Percentiles rank a stretch among this genome's conserved stretches.
phyloP scores from a whole-genome alignment of 2,797 vertebrate genomes.

The Chlorospingus flavigularis region DNA sequence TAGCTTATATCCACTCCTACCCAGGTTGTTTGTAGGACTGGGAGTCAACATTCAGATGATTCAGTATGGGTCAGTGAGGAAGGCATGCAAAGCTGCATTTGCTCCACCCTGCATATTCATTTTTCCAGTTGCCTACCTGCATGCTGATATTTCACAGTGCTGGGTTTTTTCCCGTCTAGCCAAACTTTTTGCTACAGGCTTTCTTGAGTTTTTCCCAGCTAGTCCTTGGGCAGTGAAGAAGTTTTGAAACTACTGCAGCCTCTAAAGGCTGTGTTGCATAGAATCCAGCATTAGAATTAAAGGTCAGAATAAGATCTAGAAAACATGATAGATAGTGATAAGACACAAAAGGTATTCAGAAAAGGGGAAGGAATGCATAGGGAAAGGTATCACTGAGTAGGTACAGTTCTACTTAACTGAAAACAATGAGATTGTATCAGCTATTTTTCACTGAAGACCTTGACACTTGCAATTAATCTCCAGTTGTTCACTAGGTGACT shows the following conservation, averaged over 20 bases:
- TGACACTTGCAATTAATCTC: neutral
- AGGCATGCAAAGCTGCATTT: neutral
- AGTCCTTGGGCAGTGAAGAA: neutral
- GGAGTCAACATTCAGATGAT: neutral
- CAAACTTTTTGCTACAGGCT: neutral
- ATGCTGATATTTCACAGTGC: neutral
- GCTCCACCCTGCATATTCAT: neutral
- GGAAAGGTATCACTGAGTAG: neutral
- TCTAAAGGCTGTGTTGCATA: neutral
- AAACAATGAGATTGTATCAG: neutral
- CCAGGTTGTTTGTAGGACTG: neutral
- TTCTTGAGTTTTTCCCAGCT: neutral
- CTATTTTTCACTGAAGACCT: neutral
- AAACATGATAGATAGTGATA: neutral
- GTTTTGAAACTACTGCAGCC: neutral
- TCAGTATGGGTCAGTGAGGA: neutral
- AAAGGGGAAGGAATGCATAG: neutral
- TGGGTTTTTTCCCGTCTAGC: neutral
- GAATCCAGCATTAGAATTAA: neutral
- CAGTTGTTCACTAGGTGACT: neutral
- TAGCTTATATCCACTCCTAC: neutral
- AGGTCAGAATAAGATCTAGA: neutral
- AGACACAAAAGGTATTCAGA: neutral
- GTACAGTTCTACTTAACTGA: neutral
- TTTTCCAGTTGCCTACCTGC: neutral